Percentiles rank a stretch among this genome's conserved stretches.
Conservation (phyloP, 2,797 vertebrate genomes). For the Oryzias sinensis region DNA sequence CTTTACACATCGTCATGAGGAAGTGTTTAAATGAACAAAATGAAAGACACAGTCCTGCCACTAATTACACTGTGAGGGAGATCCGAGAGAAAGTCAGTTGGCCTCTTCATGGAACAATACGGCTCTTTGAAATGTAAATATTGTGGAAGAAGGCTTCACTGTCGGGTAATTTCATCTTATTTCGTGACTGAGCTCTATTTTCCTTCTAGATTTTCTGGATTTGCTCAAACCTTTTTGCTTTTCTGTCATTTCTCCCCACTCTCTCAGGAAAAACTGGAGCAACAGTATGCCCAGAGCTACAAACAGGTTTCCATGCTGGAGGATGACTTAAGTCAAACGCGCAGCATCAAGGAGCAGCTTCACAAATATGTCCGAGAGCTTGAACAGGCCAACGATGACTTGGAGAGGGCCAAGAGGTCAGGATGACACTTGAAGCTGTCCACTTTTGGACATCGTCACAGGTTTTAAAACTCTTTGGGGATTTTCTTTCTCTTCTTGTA, state of each 20-base stretch:
- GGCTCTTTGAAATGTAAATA: slow-evolving; percentile 30
- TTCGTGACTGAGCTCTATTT: slow-evolving; percentile 4
- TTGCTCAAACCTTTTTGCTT: not conserved
- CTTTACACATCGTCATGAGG: slow-evolving; percentile 6
- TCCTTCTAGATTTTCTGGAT: not conserved
- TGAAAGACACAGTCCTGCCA: slow-evolving; percentile 12
- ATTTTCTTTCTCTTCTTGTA: slow-evolving; percentile 55
- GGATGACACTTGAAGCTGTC: not conserved
- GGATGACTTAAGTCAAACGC: slow-evolving; percentile 92
- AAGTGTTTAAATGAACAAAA: slow-evolving; percentile 10
- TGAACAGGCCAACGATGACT: slow-evolving; percentile 97
- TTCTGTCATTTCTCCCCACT: not conserved
- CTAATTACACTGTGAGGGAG: slow-evolving; percentile 11
- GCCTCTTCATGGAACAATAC: slow-evolving; percentile 20
- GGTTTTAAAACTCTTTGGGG: not conserved
- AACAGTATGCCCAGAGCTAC: slow-evolving; percentile 95
- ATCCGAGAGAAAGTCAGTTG: slow-evolving; percentile 5
- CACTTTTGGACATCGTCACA: not conserved
- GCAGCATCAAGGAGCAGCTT: slow-evolving; percentile 95
- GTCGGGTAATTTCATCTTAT: slow-evolving; percentile 12
- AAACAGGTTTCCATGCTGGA: slow-evolving; percentile 94
- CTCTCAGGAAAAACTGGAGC: slow-evolving; percentile 92
- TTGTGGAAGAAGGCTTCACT: slow-evolving; percentile 20
- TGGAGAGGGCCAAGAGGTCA: slow-evolving; percentile 96
- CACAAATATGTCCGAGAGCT: slow-evolving; percentile 96